These are phyloP conservation scores for Theristicus caerulescens DNA, from an alignment of 2,113 vertebrate species.

Conservation along the genomic window DNA sequence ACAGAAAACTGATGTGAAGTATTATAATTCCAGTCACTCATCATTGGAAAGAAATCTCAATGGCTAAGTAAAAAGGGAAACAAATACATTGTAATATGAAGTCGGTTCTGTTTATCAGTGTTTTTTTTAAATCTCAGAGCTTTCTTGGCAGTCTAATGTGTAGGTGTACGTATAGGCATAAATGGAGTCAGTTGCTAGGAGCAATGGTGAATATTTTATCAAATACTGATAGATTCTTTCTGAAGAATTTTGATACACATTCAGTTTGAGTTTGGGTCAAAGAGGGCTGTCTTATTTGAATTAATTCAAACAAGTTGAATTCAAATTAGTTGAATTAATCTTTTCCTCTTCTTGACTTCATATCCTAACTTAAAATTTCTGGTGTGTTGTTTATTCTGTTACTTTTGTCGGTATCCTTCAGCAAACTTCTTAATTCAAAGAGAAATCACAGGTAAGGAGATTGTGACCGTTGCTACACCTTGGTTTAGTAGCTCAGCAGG, in stretches of 20 bases:
- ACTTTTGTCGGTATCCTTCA: neutral
- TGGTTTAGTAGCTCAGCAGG: neutral
- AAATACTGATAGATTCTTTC: neutral
- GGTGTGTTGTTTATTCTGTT: neutral
- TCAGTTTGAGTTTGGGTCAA: neutral
- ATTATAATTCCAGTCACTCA: neutral
- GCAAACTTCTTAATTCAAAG: neutral
- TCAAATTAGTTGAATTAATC: neutral
- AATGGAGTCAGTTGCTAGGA: neutral
- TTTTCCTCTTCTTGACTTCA: neutral
- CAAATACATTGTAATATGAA: neutral
- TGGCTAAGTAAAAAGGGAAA: neutral
- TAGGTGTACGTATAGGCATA: neutral
- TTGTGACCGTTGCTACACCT: neutral
- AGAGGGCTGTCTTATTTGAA: neutral
- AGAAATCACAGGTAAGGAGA: neutral
- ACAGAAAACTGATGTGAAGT: neutral
- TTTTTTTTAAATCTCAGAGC: neutral
- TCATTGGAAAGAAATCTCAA: neutral
- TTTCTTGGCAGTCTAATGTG: neutral
- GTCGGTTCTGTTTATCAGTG: neutral
- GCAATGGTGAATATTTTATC: neutral
- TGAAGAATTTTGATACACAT: neutral
- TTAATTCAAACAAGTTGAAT: neutral
- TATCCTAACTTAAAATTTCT: neutral